Conservation (phyloP, 1,140 invertebrate species). For the Drosophila insularis region DNA sequence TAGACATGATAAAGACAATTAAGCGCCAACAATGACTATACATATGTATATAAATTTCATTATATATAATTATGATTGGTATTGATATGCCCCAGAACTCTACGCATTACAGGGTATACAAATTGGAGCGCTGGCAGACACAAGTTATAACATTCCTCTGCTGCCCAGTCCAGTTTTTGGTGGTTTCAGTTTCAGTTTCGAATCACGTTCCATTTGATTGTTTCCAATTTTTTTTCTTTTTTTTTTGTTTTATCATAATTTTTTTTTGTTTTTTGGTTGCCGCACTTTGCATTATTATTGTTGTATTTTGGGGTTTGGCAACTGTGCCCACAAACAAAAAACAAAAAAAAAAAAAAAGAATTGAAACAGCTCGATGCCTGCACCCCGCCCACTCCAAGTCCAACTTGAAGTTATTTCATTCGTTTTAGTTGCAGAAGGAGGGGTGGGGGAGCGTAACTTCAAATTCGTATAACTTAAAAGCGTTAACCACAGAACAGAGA, state of each 20-base stretch:
- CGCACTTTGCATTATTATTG: slow-evolving; percentile 69
- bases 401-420: neutral
- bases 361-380: slow-evolving; percentile 51
- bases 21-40: too few species aligned
- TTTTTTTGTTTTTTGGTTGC: slow-evolving; percentile 44
- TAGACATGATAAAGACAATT: too few species aligned
- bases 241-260: slow-evolving; percentile 51
- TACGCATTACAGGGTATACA: slow-evolving; percentile 16
- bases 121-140: slow-evolving; percentile 59
- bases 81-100: slow-evolving; percentile 7
- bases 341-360: slow-evolving; percentile 27
- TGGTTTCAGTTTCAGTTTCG: slow-evolving; percentile 50
- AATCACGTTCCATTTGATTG: slow-evolving; percentile 63
- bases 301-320: slow-evolving; percentile 60
- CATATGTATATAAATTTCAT: too few species aligned
- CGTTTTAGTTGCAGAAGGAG: too few species aligned
- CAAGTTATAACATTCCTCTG: slow-evolving; percentile 40
- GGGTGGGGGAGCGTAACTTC: too few species aligned
- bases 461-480: too few species aligned
- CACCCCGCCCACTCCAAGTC: slow-evolving; percentile 34
- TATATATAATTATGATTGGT: too few species aligned
- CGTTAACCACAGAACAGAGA: too few species aligned
- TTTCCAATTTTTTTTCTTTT: slow-evolving; percentile 55
- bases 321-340: slow-evolving; percentile 56
- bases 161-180: slow-evolving; percentile 53